phyloP scores from a whole-genome alignment of 2,797 vertebrate species.

The Agapornis canus region DNA sequence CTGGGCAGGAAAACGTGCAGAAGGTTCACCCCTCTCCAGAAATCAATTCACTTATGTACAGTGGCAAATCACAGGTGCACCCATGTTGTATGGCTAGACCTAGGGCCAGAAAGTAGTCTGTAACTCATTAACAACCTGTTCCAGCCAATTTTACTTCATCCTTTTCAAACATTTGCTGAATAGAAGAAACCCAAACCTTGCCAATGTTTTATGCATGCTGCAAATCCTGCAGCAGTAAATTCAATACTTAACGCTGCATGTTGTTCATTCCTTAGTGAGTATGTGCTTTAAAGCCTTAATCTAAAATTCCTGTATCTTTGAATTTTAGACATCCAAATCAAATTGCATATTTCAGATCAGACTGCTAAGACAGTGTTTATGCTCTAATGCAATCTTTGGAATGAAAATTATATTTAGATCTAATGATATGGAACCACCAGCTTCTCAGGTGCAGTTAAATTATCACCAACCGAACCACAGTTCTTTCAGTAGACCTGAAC shows the following conservation, averaged over 20 bases:
- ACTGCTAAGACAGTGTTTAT: not conserved
- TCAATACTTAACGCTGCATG: not conserved
- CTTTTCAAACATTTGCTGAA: constrained; percentile 70
- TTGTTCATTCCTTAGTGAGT: constrained; percentile 5
- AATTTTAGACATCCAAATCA: constrained; percentile 34
- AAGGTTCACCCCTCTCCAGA: not conserved
- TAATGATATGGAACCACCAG: not conserved
- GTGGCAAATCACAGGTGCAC: constrained; percentile 33
- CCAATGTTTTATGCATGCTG: constrained; percentile 60
- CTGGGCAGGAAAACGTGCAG: not conserved
- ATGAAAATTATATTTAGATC: not conserved
- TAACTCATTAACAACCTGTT: constrained; percentile 67
- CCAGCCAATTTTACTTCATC: constrained; percentile 62
- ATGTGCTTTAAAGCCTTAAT: not conserved
- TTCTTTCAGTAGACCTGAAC: not conserved
- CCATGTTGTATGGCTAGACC: not conserved
- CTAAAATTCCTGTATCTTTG: not conserved
- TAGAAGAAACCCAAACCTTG: constrained; percentile 47
- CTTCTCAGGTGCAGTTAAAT: not conserved
- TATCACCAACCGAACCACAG: not conserved
- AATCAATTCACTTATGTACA: constrained; percentile 9
- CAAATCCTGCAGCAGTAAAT: constrained; percentile 60
- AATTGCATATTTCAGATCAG: not conserved
- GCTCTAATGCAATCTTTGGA: not conserved
- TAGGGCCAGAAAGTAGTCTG: constrained; percentile 58